phyloP scores from a whole-genome alignment of 35 echinoderm and acorn worm species.

The Heliocidaris tuberculata region DNA sequence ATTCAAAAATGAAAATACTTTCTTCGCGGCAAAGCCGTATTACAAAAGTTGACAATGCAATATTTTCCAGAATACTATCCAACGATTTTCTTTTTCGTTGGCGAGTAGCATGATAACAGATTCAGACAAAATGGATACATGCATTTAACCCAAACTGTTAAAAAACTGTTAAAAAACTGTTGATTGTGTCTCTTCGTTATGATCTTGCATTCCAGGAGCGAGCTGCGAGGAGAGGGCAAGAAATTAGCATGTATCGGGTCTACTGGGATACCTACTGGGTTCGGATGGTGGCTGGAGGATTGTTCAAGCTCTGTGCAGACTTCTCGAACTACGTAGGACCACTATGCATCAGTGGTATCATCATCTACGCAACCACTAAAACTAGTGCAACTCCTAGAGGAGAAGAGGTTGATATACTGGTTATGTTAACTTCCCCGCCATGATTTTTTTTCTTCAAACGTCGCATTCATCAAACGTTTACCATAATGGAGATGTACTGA shows the following conservation, averaged over 20 bases:
- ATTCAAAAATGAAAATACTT: too few relatives aligned
- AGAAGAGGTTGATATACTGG: neutral
- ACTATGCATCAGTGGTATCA: slow-evolving; percentile 57
- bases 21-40: too few relatives aligned
- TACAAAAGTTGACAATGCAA: too few relatives aligned
- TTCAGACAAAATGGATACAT: too few relatives aligned
- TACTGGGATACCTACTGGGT: slow-evolving; percentile 63
- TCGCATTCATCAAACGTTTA: neutral
- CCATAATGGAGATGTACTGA: too few relatives aligned
- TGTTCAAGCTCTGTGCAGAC: slow-evolving; percentile 81
- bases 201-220: neutral
- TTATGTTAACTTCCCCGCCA: too few relatives aligned
- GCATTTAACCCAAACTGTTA: too few relatives aligned
- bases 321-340: slow-evolving; percentile 64
- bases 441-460: too few relatives aligned
- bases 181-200: neutral
- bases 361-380: slow-evolving; percentile 51
- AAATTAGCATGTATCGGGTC: slow-evolving; percentile 58
- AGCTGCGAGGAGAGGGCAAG: slow-evolving; percentile 45
- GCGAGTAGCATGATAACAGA: too few relatives aligned
- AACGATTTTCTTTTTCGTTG: too few relatives aligned
- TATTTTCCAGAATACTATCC: too few relatives aligned
- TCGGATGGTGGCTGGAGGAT: slow-evolving; percentile 40
- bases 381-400: neutral
- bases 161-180: neutral